Percentiles rank a stretch among this genome's conserved stretches.
Conservation (phyloP, 35 echinoderm and acorn worm species). For the Apostichopus parvimensis region DNA sequence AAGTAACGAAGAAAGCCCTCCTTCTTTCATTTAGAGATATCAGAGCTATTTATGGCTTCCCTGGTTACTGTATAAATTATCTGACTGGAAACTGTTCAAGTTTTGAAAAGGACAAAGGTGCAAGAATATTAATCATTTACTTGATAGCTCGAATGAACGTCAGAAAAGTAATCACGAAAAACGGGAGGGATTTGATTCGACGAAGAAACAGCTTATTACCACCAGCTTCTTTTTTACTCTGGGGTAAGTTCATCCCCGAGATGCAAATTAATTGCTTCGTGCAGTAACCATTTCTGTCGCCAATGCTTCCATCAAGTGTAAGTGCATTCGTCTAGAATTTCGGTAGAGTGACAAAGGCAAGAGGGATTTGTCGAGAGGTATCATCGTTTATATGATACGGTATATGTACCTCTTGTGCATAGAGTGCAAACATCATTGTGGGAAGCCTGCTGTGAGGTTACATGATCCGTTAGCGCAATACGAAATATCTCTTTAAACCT, state of each 20-base stretch:
- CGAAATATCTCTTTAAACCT: too few species aligned
- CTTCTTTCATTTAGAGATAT: background rate
- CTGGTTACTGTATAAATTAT: background rate
- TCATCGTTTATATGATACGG: too few species aligned
- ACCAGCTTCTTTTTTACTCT: background rate
- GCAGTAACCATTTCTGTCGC: background rate
- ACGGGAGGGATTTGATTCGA: background rate
- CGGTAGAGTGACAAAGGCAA: too few species aligned
- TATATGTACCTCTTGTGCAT: too few species aligned
- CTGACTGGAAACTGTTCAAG: background rate
- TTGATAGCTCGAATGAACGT: background rate
- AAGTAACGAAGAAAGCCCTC: background rate
- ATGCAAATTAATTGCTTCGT: conserved; percentile 1
- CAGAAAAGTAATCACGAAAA: background rate
- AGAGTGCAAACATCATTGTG: too few species aligned
- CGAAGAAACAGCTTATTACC: background rate
- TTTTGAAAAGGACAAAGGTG: background rate
- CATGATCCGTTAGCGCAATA: too few species aligned
- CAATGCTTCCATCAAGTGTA: background rate
- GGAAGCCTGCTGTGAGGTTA: too few species aligned
- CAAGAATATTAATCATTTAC: background rate
- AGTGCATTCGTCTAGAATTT: background rate
- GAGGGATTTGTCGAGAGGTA: too few species aligned
- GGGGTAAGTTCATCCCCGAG: background rate
- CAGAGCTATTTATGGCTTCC: background rate